Base-by-base conservation (phyloP, 2,797 vertebrate genomes). In the Chelmon rostratus region DNA sequence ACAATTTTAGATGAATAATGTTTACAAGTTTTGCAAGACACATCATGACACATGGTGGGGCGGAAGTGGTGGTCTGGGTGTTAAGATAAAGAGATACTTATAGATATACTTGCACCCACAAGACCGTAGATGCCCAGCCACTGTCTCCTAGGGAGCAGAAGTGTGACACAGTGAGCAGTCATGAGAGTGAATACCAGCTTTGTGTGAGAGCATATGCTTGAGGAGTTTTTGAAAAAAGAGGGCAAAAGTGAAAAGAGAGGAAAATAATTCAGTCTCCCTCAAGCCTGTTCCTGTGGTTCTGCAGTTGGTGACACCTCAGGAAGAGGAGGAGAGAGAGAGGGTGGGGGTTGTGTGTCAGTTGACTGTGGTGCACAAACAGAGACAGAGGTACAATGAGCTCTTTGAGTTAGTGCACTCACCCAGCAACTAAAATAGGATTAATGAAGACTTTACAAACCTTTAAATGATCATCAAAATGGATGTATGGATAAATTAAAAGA, bases 251-350 rank as follows among this genome's bases (percentile, higher is more conserved):
- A 86, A 82, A 65, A 85, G 28, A 82, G 68, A 86, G 73, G 31
- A 81, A 78, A 57, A 59, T 23, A 81, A 92, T 88, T 88, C 71
- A 73, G 38, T 58, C 52, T 85, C 85, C 91, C 89, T 88, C 56
- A 53, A 91, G 93, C 88, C 76, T 93, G 89, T 93, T 91, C 91
- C 83, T 90, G 91, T 88, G 91, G 89, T 91, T 92, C 42, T 78
- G 75, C 68, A 87, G 72, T 86, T 66, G 85, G 49, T 78, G 82
- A 85, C 79, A 92, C 83, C 86, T 89, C 79, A 46, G 84, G 86
- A 87, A 50, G 70, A 77, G 69, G 40, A 63, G 62, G 23, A 68
- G 68, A 49, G 38, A 38, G 33, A 19, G 19, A 37, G 53, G 73
- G 57, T 38, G 62, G 76, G 68, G 69, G 66, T 63, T 81, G 70